These are phyloP conservation scores for Quiscalus mexicanus DNA, from an alignment of 2,113 vertebrate species.

Conservation along the genomic window DNA sequence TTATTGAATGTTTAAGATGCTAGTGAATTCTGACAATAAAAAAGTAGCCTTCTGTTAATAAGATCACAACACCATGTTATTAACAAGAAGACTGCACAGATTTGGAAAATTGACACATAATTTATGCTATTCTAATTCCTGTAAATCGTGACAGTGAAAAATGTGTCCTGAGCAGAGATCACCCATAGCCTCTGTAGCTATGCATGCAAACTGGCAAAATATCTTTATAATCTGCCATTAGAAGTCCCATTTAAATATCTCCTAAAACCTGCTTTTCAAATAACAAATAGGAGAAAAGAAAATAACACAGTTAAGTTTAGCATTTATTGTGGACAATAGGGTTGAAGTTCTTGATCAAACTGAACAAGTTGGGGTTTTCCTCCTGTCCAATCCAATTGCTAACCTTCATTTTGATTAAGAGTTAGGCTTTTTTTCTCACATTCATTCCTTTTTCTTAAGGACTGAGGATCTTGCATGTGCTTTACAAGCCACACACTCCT, in stretches of 20 bases:
- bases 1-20: not conserved
- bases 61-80: not conserved
- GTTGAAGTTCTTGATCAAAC: not conserved
- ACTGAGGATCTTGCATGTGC: accelerated
- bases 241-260: not conserved
- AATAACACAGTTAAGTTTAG: not conserved
- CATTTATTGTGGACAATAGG: not conserved
- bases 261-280: not conserved
- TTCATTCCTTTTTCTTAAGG: not conserved
- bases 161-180: not conserved
- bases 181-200: accelerated
- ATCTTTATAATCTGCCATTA: not conserved
- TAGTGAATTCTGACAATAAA: not conserved
- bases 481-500: not conserved
- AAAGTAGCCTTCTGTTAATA: accelerated
- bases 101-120: accelerated
- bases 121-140: not conserved
- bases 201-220: not conserved
- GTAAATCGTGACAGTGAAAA: accelerated
- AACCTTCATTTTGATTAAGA: not conserved
- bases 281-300: not conserved
- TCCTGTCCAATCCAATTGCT: not conserved
- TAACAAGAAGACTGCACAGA: not conserved
- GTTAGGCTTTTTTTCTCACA: not conserved
- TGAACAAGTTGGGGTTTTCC: not conserved